Percentiles rank a stretch among this genome's conserved stretches.
Conservation (phyloP, 2,797 vertebrate species). For the Picus viridis region DNA sequence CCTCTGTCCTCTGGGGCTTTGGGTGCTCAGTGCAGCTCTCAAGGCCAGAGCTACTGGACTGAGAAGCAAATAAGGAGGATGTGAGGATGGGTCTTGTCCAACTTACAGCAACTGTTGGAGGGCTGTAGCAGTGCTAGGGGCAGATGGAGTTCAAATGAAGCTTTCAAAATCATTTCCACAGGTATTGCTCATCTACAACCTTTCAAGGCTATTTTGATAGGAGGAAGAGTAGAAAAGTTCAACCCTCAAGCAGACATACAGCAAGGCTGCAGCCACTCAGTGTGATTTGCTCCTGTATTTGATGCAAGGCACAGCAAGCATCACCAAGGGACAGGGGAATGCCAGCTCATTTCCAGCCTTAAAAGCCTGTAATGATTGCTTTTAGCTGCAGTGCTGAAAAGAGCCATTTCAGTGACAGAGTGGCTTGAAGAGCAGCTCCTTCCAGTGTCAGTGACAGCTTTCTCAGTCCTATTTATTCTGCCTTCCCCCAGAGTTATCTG, state of each 20-base stretch:
- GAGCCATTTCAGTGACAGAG: background rate
- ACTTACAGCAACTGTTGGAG: background rate
- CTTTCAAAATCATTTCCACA: background rate
- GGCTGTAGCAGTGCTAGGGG: background rate
- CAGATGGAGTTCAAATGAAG: background rate
- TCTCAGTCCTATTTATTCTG: background rate
- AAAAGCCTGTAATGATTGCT: background rate
- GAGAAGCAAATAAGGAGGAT: background rate
- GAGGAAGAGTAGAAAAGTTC: background rate
- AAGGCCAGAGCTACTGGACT: background rate
- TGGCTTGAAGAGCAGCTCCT: background rate
- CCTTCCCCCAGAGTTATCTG: background rate
- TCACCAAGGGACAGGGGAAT: background rate
- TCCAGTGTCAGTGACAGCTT: background rate
- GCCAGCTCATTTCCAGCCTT: background rate
- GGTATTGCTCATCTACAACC: background rate
- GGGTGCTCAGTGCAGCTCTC: background rate
- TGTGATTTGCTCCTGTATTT: background rate
- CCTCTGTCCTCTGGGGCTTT: background rate
- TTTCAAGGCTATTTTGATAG: background rate
- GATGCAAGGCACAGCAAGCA: background rate
- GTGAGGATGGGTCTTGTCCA: background rate
- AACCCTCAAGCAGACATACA: background rate
- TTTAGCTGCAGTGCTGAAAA: background rate
- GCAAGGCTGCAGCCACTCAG: accelerated